Evolutionary conservation across 2,888 invertebrate genomes (phyloP).

Genomic region (Argyra leucocephala): DNA sequence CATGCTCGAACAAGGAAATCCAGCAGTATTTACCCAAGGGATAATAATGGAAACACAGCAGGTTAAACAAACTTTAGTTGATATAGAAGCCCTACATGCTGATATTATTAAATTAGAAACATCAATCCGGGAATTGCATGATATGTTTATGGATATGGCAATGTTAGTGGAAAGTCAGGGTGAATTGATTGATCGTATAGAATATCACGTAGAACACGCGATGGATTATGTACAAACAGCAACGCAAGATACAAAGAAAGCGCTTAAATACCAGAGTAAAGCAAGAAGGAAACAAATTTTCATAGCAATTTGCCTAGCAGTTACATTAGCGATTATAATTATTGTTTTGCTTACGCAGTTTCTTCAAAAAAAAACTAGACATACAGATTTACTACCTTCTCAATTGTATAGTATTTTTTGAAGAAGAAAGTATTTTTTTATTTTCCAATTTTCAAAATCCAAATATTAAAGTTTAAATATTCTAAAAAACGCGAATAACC

Average conservation of each 20-base stretch:
- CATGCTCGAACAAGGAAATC: slow-evolving; percentile 93
- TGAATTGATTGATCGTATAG: slow-evolving; percentile 99
- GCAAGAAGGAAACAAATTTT: slow-evolving; percentile 61
- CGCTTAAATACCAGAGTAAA: slow-evolving; percentile 98
- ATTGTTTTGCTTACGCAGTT: slow-evolving; percentile 7
- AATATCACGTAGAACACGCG: slow-evolving; percentile 98
- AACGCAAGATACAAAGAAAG: slow-evolving; percentile 98
- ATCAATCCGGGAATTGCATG: slow-evolving; percentile 94
- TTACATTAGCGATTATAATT: slow-evolving; percentile 8
- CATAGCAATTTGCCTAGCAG: slow-evolving; percentile 1
- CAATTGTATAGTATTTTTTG: not conserved
- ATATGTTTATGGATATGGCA: slow-evolving; percentile 99
- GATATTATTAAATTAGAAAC: slow-evolving; percentile 98
- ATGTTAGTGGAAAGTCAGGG: slow-evolving; percentile 98
- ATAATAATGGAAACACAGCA: slow-evolving; percentile 99
- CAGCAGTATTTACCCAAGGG: slow-evolving; percentile 91
- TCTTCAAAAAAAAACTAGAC: not conserved
- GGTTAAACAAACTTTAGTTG: slow-evolving; percentile 94
- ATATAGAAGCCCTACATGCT: slow-evolving; percentile 95
- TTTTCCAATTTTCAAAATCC: too few species aligned
- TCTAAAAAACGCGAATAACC: too few species aligned
- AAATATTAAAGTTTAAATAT: too few species aligned
- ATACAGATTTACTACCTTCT: not conserved
- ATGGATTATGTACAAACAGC: slow-evolving; percentile 98
- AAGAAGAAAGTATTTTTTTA: not conserved